Evolutionary conservation across 2,888 invertebrate genomes (phyloP).

Genomic region (Diplolepis rosae): DNA sequence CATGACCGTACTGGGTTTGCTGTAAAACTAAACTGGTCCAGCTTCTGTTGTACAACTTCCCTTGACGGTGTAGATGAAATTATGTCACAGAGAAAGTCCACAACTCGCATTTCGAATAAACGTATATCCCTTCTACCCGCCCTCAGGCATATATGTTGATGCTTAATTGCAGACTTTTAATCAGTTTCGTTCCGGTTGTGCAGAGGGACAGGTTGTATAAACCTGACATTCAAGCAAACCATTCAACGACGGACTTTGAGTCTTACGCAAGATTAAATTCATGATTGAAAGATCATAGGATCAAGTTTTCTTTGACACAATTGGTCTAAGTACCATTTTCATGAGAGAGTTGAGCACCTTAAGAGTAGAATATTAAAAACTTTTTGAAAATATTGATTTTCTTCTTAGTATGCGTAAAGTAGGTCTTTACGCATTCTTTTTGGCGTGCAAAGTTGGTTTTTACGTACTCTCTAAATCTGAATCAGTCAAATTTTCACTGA

Average conservation of each 20-base stretch:
- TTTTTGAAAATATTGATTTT: too few relatives aligned
- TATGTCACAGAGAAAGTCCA: slow-evolving; percentile 68
- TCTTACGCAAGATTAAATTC: background rate
- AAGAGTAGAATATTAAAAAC: too few relatives aligned
- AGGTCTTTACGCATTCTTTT: too few relatives aligned
- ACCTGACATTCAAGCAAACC: background rate
- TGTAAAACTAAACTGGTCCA: slow-evolving; percentile 67
- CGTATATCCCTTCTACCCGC: slow-evolving; percentile 47
- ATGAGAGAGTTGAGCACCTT: too few relatives aligned
- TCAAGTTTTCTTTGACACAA: background rate
- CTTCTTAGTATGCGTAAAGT: too few relatives aligned
- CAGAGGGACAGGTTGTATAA: slow-evolving; percentile 4
- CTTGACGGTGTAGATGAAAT: slow-evolving; percentile 58
- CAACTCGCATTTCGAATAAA: slow-evolving; percentile 46
- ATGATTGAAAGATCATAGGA: background rate
- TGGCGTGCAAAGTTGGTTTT: too few relatives aligned
- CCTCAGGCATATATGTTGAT: slow-evolving; percentile 55
- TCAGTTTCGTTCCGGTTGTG: background rate
- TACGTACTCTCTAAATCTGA: too few relatives aligned
- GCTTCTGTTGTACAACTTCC: slow-evolving; percentile 59
- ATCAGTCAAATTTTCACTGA: too few relatives aligned
- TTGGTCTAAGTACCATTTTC: background rate
- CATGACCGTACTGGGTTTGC: slow-evolving; percentile 67
- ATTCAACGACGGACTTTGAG: background rate
- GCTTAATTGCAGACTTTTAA: slow-evolving; percentile 7